Evolutionary conservation across 2,888 invertebrate genomes (phyloP).

Genomic region (Geophilus truncorum): DNA sequence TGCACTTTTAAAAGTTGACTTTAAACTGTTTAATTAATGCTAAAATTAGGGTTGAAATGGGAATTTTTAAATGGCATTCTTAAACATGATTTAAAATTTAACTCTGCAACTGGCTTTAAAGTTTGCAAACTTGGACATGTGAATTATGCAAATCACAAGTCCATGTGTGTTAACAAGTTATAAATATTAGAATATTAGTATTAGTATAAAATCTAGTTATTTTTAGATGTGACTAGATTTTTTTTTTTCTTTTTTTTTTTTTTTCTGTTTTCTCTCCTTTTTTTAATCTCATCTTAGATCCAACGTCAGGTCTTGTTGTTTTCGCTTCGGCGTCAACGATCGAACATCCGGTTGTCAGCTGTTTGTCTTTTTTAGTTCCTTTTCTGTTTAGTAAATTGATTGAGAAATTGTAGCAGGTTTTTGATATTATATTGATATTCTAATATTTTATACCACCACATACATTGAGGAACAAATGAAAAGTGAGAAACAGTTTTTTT

Average conservation of each 20-base stretch:
- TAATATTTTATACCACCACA: too few species aligned
- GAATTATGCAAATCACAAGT: too few species aligned
- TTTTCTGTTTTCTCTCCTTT: background rate
- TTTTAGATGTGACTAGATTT: background rate
- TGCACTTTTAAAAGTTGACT: too few species aligned
- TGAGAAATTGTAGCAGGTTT: conserved; percentile 25
- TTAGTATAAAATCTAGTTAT: too few species aligned
- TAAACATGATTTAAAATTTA: too few species aligned
- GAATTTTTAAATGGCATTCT: too few species aligned
- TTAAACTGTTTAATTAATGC: too few species aligned
- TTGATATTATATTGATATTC: background rate
- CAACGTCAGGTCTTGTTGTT: conserved; percentile 37
- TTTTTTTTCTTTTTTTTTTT: conserved; percentile 25
- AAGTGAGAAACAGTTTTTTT: background rate
- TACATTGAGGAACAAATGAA: background rate
- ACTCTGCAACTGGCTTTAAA: too few species aligned
- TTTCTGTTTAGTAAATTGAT: background rate
- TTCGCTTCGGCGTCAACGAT: background rate
- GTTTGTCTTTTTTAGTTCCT: background rate
- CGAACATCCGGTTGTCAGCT: background rate
- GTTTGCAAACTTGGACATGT: too few species aligned
- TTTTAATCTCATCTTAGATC: conserved; percentile 41
- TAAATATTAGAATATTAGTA: too few species aligned
- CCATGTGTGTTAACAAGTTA: too few species aligned
- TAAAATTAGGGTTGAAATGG: too few species aligned